These are phyloP conservation scores for Smithornis capensis DNA, from an alignment of 2,113 vertebrate species.

Conservation along the genomic window DNA sequence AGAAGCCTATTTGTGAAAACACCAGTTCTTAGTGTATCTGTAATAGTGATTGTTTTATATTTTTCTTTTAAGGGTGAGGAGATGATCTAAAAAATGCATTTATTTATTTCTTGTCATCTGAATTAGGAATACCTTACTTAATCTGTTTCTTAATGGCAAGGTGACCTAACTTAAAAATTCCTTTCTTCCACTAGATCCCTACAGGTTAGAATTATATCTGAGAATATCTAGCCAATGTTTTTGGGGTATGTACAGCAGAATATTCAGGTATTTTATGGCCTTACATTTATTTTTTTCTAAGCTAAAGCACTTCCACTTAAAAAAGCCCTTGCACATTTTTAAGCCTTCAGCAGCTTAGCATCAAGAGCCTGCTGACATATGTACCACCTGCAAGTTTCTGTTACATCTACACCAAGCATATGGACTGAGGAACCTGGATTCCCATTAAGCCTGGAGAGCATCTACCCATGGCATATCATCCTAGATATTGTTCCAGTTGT, in stretches of 20 bases:
- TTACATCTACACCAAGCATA: not conserved
- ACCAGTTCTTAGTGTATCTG: not conserved
- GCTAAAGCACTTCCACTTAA: not conserved
- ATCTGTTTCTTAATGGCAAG: not conserved
- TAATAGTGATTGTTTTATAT: not conserved
- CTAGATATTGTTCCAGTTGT: not conserved
- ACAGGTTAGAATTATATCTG: not conserved
- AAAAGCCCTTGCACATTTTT: not conserved
- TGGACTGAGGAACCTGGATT: not conserved
- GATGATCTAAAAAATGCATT: not conserved
- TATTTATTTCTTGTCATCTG: not conserved
- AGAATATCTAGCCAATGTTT: not conserved
- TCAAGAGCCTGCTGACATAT: not conserved
- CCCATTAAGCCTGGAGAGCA: not conserved
- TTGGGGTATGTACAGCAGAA: not conserved
- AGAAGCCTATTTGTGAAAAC: not conserved
- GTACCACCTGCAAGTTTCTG: not conserved
- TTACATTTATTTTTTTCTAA: not conserved
- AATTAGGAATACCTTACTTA: not conserved
- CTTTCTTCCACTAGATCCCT: not conserved
- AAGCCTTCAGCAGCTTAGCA: not conserved
- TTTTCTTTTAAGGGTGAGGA: not conserved
- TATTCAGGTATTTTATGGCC: not conserved
- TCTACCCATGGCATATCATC: too few species aligned
- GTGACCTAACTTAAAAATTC: not conserved